Conservation (phyloP, 2,113 vertebrate genomes). For the Scortum barcoo region DNA sequence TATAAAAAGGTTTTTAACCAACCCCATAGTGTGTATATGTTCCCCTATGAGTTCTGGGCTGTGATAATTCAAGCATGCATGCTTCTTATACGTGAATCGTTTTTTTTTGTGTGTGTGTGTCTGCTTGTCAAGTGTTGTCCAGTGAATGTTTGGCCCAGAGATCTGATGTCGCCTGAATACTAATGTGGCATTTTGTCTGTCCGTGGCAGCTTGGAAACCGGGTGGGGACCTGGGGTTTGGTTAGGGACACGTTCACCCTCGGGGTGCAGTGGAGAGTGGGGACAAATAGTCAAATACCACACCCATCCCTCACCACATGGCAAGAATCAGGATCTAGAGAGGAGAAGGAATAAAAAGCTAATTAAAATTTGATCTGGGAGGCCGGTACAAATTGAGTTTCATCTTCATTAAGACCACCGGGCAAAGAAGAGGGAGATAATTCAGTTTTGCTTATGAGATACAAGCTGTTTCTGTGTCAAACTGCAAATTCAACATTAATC, state of each 20-base stretch:
- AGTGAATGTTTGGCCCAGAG: constrained; percentile 43
- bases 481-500: constrained; percentile 25
- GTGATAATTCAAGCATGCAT: constrained; percentile 47
- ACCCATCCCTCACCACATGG: background rate
- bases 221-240: constrained; percentile 14
- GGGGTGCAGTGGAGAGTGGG: background rate
- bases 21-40: constrained; percentile 18
- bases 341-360: constrained; percentile 19
- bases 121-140: constrained; percentile 57
- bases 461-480: constrained; percentile 10
- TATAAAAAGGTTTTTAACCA: constrained; percentile 37
- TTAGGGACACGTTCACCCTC: constrained; percentile 20
- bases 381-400: constrained; percentile 40
- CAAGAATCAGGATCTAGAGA: constrained; percentile 32
- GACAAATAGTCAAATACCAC: constrained; percentile 24
- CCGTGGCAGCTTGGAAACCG: background rate
- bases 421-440: constrained; percentile 26
- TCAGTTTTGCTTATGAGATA: constrained; percentile 39
- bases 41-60: constrained; percentile 5
- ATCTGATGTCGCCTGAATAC: constrained; percentile 61
- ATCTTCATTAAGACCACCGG: constrained; percentile 42
- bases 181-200: constrained; percentile 54
- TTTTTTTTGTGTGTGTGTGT: constrained; percentile 12
- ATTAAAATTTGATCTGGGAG: constrained; percentile 52
- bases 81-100: constrained; percentile 8